Base-by-base conservation (phyloP, 1,140 invertebrate genomes). In the Euglossa dilemma region DNA sequence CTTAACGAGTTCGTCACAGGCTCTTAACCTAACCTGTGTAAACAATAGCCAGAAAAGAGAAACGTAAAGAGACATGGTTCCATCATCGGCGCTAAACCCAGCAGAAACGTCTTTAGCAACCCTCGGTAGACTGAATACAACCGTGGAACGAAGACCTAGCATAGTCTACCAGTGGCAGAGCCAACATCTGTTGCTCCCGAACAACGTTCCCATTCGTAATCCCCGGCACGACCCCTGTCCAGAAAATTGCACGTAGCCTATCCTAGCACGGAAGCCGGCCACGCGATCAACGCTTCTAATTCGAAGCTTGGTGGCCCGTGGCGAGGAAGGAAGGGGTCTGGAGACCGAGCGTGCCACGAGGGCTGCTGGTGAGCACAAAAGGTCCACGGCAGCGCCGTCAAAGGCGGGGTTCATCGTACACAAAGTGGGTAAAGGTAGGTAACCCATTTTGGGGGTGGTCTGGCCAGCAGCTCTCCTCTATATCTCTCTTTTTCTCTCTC, bases 371-470 rank as follows among this genome's bases (percentile, higher is more conserved):
- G 47, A 16, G n/a, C 59, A 63, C 59, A 66, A 57, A 76, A 66
- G 72, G 59, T 67, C 63, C 72, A 63, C 63, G 67, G 70, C 9
- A 57, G 50, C 36, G 18, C 66, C 36, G 67, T 83, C 75, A 83
- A 83, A 82, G 84, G 72, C 84, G 72, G 80, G 80, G 79, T 76
- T 85, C 84, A 85, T 85, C 80, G 79, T 85, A 85, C 84, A 82
- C 74, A 73, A 80, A 86, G 78, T 85, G 79, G 83, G 77, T 77
- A 85, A 85, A 87, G 88, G 87, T 88, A 81, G 87, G 79, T 91
- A 92, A 92, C 90, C 91, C 81, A 92, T 92, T 92, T 91, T 80
- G 86, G 83, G 86, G 90, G 87, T 88, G 85, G 85, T 85, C 87
- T n/a, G n/a, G n/a, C n/a, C n/a, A n/a, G n/a, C n/a, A n/a, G n/a